Base-by-base conservation (phyloP, 1,140 invertebrate species). In the Rhyzopertha dominica region DNA sequence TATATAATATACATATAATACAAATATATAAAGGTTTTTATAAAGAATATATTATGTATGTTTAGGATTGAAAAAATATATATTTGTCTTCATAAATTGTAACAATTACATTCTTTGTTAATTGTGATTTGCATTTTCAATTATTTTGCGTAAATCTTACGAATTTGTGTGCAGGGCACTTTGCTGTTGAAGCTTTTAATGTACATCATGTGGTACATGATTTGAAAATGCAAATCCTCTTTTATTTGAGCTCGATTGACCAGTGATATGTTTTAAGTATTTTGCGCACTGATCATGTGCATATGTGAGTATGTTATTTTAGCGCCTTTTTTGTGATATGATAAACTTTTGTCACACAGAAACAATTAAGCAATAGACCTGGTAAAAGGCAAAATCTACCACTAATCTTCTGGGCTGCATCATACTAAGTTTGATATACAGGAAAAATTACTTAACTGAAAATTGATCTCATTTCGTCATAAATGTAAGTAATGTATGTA, bases 261-360 rank as follows among this genome's bases (percentile, higher is more conserved):
- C 51, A 58, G 58, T 61, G 58, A 61, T 58, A 59, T 61, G 55
- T 52, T 60, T 58, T 48, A 58, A 58, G 53, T 56, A 54, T 61
- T 56, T 56, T 55, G n/a, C 51, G 46, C 47, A 49, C 45, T 36
- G 39, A 24, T 38, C 23, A 30, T 19, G 56, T 51, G 56, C 53
- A 49, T 37, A 53, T 56, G 49, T 50, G 54, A 58, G 51, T 49
- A 43, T 20, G 48, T 43, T 43, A 43, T 54, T 54, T 43, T 43
- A 32, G 36, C 29, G n/a, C n/a, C n/a, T 31, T 48, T 28, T 49
- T 56, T 56, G 51, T 57, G 51, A 54, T 53, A 56, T 43, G 35
- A 40, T n/a, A n/a, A 43, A 22, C 43, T 38, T 41, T 54, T 49
- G 54, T 41, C 51, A 56, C 54, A 54, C 46, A 49, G 48, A 54